Evolutionary conservation across 2,888 invertebrate genomes (phyloP).

Genomic region (Apamea anceps): DNA sequence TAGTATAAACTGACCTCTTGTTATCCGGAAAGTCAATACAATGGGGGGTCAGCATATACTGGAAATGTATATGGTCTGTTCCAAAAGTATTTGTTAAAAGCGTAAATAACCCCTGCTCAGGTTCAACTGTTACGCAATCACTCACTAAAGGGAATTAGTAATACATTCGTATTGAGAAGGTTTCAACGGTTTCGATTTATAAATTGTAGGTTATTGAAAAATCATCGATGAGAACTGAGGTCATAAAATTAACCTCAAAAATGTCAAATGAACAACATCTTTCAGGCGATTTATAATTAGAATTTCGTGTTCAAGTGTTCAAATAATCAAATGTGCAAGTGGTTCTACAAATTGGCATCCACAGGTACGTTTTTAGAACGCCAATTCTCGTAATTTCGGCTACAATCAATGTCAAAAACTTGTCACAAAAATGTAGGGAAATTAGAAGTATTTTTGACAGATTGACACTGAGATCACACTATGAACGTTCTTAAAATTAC

Average conservation of each 20-base stretch:
- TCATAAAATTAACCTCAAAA: neutral
- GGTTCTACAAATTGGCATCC: neutral
- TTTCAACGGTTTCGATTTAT: neutral
- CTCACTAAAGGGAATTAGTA: neutral
- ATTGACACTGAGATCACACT: no score
- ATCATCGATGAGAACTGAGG: neutral
- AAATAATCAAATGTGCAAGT: neutral
- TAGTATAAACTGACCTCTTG: neutral
- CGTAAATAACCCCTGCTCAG: neutral
- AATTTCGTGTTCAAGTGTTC: neutral
- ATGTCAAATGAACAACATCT: neutral
- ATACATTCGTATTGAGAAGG: neutral
- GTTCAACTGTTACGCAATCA: neutral
- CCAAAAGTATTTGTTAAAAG: neutral
- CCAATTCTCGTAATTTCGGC: no score
- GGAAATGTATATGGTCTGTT: neutral
- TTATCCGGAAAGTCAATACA: neutral
- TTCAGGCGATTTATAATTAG: neutral
- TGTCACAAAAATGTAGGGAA: no score
- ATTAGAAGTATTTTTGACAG: no score
- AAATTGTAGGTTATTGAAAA: neutral
- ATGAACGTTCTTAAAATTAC: no score
- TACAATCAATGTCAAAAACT: no score
- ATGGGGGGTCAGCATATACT: neutral
- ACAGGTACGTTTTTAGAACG: neutral